Percentiles rank a stretch among this genome's conserved stretches.
Evolutionary conservation across 2,113 vertebrate species (phyloP).

Genomic region (Notechis scutatus): DNA sequence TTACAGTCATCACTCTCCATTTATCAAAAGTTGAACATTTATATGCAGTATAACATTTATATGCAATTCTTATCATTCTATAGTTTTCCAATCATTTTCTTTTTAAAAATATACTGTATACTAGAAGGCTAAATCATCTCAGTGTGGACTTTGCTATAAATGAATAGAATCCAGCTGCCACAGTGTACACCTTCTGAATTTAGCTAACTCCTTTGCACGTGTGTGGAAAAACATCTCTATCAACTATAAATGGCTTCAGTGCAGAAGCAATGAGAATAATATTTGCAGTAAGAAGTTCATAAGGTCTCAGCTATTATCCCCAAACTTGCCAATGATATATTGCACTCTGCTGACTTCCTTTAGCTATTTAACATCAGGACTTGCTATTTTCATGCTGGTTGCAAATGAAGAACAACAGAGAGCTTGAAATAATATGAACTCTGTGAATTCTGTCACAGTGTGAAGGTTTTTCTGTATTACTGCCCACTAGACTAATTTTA

Average conservation of each 20-base stretch:
- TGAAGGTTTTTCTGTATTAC: slow-evolving; percentile 32
- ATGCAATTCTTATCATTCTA: slow-evolving; percentile 14
- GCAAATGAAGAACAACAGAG: slow-evolving; percentile 29
- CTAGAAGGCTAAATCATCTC: neutral
- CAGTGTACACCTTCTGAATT: slow-evolving; percentile 35
- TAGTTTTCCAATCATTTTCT: slow-evolving; percentile 21
- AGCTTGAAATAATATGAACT: slow-evolving; percentile 1
- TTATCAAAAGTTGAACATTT: slow-evolving; percentile 1
- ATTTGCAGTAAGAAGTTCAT: slow-evolving; percentile 52
- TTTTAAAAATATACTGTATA: slow-evolving; percentile 9
- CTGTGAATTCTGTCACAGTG: slow-evolving; percentile 11
- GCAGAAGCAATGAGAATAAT: slow-evolving; percentile 42
- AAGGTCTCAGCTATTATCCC: slow-evolving; percentile 51
- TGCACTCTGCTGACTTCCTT: slow-evolving; percentile 52
- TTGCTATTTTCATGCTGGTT: slow-evolving; percentile 45
- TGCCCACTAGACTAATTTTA: slow-evolving; percentile 53
- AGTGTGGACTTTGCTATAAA: neutral
- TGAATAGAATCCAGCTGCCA: slow-evolving; percentile 30
- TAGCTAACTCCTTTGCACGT: slow-evolving; percentile 8
- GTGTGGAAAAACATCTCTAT: slow-evolving; percentile 34
- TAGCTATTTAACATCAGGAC: slow-evolving; percentile 53
- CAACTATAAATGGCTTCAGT: slow-evolving; percentile 36
- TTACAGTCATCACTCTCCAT: neutral
- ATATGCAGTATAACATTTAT: neutral
- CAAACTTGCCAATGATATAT: slow-evolving; percentile 20